A percentile compares a stretch with the other conserved stretches of the same genome.
phyloP scores from a whole-genome alignment of 1,140 invertebrate genomes.

The Lucilia cuprina region DNA sequence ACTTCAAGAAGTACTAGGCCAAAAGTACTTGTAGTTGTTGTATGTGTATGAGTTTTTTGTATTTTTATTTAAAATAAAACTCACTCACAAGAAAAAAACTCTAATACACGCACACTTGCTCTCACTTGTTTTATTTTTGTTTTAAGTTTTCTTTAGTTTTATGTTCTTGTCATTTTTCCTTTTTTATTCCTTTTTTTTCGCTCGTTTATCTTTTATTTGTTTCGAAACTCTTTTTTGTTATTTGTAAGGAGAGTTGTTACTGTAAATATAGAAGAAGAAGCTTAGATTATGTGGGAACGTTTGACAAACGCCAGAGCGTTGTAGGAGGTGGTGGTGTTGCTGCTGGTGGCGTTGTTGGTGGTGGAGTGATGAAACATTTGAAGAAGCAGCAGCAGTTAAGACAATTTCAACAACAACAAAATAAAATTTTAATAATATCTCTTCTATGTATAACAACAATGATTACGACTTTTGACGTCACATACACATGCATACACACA shows the following conservation, averaged over 20 bases:
- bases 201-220: background rate
- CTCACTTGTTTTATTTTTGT: background rate
- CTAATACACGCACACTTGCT: background rate
- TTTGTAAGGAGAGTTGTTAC: background rate
- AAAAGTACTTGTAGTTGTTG: background rate
- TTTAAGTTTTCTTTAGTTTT: background rate
- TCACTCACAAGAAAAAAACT: background rate
- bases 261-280: background rate
- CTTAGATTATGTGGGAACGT: background rate
- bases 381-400: background rate
- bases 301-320: background rate
- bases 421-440: background rate
- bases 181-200: background rate
- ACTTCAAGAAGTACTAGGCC: background rate
- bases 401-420: background rate
- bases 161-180: background rate
- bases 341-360: too few relatives aligned
- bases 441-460: background rate
- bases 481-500: background rate
- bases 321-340: background rate
- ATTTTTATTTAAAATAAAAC: background rate
- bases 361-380: background rate
- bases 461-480: slow-evolving; percentile 10
- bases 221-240: background rate
- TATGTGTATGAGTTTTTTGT: background rate